A percentile compares a stretch with the other conserved stretches of the same genome.
Conservation (phyloP, 2,888 invertebrate species). For the Arrhopalites spinosus region DNA sequence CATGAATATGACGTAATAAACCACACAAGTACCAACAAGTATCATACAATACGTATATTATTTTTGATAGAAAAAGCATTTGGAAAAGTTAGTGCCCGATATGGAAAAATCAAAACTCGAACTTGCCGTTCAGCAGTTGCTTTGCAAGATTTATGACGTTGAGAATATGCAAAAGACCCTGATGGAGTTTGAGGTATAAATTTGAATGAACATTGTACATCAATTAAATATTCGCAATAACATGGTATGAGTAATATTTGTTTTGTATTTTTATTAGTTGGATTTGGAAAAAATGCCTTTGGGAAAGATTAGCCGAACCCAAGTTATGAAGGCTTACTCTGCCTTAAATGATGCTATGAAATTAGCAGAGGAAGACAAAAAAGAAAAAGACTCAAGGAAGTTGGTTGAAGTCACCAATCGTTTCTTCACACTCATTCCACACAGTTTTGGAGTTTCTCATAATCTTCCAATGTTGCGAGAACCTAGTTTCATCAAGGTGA, state of each 20-base stretch:
- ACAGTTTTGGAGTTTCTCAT: constrained; percentile 86
- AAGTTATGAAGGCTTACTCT: constrained; percentile 81
- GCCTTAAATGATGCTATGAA: constrained; percentile 62
- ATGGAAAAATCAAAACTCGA: constrained; percentile 69
- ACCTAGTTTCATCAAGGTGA: constrained; percentile 71
- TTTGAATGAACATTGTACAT: background rate
- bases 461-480: constrained; percentile 81
- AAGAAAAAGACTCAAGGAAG: constrained; percentile 59
- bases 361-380: constrained; percentile 62
- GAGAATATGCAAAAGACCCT: constrained; percentile 89
- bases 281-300: constrained; percentile 98
- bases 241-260: background rate
- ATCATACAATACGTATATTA: no score
- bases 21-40: background rate
- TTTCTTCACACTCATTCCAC: constrained; percentile 95
- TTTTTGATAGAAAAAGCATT: constrained; percentile 42
- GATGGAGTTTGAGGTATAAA: constrained; percentile 82
- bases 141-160: constrained; percentile 87
- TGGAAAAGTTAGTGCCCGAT: constrained; percentile 59
- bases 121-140: constrained; percentile 77
- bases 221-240: background rate
- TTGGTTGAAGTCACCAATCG: constrained; percentile 87
- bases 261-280: constrained; percentile 62
- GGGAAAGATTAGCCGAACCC: constrained; percentile 90
- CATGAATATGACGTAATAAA: no score